Evolutionary conservation across 2,888 invertebrate species (phyloP).

Genomic region (Euzetes globulus): DNA sequence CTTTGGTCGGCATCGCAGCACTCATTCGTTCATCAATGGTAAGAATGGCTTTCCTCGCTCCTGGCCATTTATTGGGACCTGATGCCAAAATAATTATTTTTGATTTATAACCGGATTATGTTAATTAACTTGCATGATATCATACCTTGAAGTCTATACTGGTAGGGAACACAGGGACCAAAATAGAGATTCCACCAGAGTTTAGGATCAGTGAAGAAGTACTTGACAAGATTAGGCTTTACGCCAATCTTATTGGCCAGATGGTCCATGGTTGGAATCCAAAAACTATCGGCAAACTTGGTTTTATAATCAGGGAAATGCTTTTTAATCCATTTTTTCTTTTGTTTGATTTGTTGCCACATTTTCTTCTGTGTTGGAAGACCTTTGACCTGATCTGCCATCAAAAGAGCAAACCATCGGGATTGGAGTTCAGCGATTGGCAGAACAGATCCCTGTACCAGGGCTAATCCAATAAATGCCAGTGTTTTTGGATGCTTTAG

Average conservation of each 20-base stretch:
- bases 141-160: constrained; percentile 44
- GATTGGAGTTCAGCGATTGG: constrained; percentile 52
- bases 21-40: too few relatives aligned
- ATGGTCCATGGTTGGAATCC: constrained; percentile 49
- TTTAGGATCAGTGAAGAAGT: constrained; percentile 44
- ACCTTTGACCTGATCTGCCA: constrained; percentile 44
- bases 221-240: constrained; percentile 47
- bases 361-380: constrained; percentile 46
- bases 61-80: too few relatives aligned
- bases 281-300: constrained; percentile 40
- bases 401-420: constrained; percentile 47
- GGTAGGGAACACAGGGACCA: constrained; percentile 47
- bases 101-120: too few relatives aligned
- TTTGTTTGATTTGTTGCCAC: constrained; percentile 44
- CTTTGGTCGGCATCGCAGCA: too few relatives aligned
- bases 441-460: constrained; percentile 50
- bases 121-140: too few relatives aligned
- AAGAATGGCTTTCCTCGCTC: too few relatives aligned
- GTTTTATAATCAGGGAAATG: constrained; percentile 37
- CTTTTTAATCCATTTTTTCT: constrained; percentile 43
- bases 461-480: constrained; percentile 49
- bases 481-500: constrained; percentile 45
- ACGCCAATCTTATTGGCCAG: constrained; percentile 47
- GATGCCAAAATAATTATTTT: too few relatives aligned
- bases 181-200: constrained; percentile 44